Evolutionary conservation across 2,113 vertebrate species (phyloP), one percentile per base, ranked within the genome.

Genomic region (Garra rufa): DNA sequence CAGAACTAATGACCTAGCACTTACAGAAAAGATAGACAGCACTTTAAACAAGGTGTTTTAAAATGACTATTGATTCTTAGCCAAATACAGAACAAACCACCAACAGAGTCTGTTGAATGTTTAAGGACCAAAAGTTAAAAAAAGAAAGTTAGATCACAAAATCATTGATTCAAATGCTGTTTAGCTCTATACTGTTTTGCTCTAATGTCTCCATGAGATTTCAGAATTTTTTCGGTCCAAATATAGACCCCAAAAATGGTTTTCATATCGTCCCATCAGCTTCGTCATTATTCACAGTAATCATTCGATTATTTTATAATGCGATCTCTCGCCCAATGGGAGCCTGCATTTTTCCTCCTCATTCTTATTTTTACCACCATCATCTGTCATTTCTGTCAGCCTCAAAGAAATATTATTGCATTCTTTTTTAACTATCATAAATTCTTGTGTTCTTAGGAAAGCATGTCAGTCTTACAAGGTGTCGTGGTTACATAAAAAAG

Each of bases 221-320:
- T 65, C 9, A 24, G 48, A 26, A 24, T 21, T 78, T 63, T 48
- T 30, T 6, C 1, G 41, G 24, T 41, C 57, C 24, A 63, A 81
- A 71, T 71, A 83, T 86, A 69, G 76, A 61, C n/a, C 67, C n/a
- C 13, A 63, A 67, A 61, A 75, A 65, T 43, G 50, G 71, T 75
- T 86, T 88, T 71, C 69, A 82, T 85, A 85, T 87, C 46, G 38
- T 76, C 73, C 73, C 80, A 76, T 84, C 75, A 86, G 69, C 85
- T 82, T 65, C 34, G 59, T 83, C 85, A 88, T 86, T 74, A 85
- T 83, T 86, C 85, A 85, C 34, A 9, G 38, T 86, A 82, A 88
- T 84, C 63, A 74, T 74, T 82, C 24, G 46, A 82, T 82, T 83
- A 46, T 80, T 76, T 88, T 81, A 48, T 82, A 84, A 82, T 84